Percentiles rank a stretch among this genome's conserved stretches.
Evolutionary conservation across 2,888 invertebrate species (phyloP).

Genomic region (Dascillus cervinus): DNA sequence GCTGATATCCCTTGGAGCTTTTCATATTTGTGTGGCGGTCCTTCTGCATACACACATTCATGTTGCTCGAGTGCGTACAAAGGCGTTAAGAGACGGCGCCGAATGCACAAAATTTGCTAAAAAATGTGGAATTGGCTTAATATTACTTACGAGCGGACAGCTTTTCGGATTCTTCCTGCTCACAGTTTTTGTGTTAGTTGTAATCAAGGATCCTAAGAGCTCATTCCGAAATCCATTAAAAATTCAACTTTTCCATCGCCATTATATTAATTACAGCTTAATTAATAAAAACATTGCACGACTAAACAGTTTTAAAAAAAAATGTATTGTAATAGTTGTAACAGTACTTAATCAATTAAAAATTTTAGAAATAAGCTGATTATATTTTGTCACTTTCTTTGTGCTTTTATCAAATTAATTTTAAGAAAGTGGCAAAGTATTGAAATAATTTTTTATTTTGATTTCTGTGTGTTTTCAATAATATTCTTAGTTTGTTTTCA

Average conservation of each 20-base stretch:
- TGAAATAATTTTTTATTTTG: conserved; percentile 13
- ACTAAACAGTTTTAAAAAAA: no score
- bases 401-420: background rate
- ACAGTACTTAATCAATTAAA: conserved; percentile 4
- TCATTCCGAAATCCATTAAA: background rate
- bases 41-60: conserved; percentile 27
- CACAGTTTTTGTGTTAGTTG: no score
- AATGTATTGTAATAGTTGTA: conserved; percentile 5
- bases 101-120: conserved; percentile 29
- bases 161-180: no score
- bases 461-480: conserved; percentile 23
- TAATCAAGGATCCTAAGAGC: no score
- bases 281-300: background rate
- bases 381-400: conserved; percentile 6
- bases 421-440: conserved; percentile 10
- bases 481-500: conserved; percentile 21
- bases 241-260: conserved; percentile 19
- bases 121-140: conserved; percentile 26
- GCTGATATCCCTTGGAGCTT: conserved; percentile 36
- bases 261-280: background rate
- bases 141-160: background rate
- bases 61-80: conserved; percentile 31
- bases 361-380: conserved; percentile 4
- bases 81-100: conserved; percentile 34
- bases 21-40: conserved; percentile 34